phyloP scores from a whole-genome alignment of 2,797 vertebrate genomes.

The Poeciliopsis presidionis region DNA sequence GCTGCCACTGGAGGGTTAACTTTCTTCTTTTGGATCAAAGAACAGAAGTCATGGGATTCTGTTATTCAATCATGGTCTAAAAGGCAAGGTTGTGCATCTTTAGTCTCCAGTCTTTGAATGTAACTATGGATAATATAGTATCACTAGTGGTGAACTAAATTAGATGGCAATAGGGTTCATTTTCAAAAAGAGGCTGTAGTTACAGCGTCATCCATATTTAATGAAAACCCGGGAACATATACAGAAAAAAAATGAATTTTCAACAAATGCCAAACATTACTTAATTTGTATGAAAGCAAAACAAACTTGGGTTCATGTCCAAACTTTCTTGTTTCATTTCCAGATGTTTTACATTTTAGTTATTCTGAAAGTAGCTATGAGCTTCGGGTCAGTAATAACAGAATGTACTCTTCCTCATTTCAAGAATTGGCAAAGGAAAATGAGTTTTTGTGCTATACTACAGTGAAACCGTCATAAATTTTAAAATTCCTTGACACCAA shows the following conservation, averaged over 20 bases:
- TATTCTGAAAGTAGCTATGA: background rate
- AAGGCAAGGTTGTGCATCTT: background rate
- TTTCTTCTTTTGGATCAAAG: slow-evolving; percentile 15
- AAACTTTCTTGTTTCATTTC: background rate
- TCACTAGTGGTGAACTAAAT: background rate
- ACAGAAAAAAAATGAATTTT: background rate
- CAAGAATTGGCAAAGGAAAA: background rate
- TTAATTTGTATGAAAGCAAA: background rate
- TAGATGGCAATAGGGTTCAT: background rate
- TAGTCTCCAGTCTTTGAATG: background rate
- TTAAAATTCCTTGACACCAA: background rate
- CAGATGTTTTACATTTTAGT: background rate
- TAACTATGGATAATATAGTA: background rate
- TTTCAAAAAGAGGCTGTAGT: background rate
- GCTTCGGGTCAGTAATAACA: background rate
- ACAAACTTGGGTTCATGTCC: background rate
- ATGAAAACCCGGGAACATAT: background rate
- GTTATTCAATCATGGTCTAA: background rate
- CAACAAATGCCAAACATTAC: background rate
- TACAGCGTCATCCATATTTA: background rate
- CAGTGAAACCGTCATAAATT: background rate
- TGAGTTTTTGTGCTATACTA: background rate
- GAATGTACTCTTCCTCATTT: background rate
- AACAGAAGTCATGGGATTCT: background rate
- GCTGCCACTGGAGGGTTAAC: background rate